These are phyloP conservation scores for Cryptoblepharus egeriae DNA, from an alignment of 2,797 vertebrate species.

Conservation along the genomic window DNA sequence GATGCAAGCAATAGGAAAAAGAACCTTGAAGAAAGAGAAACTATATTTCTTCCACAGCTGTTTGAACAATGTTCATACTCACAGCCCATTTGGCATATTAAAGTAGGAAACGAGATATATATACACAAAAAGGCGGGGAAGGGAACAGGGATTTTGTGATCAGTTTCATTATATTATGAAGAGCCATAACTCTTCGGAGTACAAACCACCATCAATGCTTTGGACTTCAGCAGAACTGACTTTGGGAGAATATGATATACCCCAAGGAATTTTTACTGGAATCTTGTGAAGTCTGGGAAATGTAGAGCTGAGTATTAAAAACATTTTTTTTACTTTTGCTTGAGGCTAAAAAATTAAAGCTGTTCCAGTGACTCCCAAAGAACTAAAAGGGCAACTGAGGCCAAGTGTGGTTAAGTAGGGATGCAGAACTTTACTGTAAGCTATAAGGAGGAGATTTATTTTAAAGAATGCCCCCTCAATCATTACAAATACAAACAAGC, in stretches of 20 bases:
- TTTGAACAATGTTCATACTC: conserved; percentile 39
- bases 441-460: conserved; percentile 43
- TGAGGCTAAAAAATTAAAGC: conserved; percentile 70
- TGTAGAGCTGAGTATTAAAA: conserved; percentile 63
- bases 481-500: conserved; percentile 53
- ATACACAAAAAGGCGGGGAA: conserved; percentile 52
- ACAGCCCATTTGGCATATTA: conserved; percentile 42
- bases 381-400: conserved; percentile 70
- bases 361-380: conserved; percentile 53
- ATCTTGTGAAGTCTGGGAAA: conserved; percentile 68
- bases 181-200: conserved; percentile 38
- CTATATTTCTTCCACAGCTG: conserved; percentile 14
- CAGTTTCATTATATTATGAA: conserved; percentile 61
- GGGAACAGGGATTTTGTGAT: conserved; percentile 48
- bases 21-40: conserved; percentile 59
- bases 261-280: conserved; percentile 60
- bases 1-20: conserved; percentile 40
- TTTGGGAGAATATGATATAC: conserved; percentile 65
- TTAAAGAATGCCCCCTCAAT: conserved; percentile 44
- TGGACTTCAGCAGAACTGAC: conserved; percentile 66
- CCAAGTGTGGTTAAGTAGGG: conserved; percentile 64
- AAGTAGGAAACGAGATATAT: conserved; percentile 59
- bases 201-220: conserved; percentile 59
- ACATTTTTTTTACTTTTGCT: conserved; percentile 40
- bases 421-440: conserved; percentile 57